phyloP scores from a whole-genome alignment of 2,113 vertebrate species.

The Microcebus murinus region DNA sequence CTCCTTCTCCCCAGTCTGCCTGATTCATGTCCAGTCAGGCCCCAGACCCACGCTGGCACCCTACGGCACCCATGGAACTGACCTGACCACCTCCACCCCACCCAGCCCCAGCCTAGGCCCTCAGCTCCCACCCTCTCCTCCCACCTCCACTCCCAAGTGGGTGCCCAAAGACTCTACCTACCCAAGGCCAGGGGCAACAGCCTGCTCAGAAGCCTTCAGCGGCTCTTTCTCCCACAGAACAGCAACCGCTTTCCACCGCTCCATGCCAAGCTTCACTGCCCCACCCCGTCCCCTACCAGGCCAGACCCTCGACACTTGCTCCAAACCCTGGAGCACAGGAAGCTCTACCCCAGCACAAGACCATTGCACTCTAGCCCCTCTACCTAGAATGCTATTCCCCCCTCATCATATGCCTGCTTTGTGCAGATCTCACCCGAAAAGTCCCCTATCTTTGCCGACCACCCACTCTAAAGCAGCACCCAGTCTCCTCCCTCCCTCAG shows the following conservation, averaged over 20 bases:
- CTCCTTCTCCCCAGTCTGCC: not conserved
- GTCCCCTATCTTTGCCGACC: no score
- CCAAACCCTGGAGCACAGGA: not conserved
- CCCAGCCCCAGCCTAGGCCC: not conserved
- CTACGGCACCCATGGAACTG: accelerated
- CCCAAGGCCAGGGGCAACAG: not conserved
- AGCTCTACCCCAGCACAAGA: not conserved
- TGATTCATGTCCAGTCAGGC: accelerated
- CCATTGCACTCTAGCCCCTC: not conserved
- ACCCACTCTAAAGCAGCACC: accelerated
- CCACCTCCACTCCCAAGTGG: no score
- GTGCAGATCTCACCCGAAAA: not conserved
- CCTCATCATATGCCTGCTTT: not conserved
- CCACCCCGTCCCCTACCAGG: not conserved
- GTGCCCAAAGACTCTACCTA: not conserved
- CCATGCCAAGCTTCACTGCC: not conserved
- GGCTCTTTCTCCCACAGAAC: not conserved
- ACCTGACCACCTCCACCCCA: not conserved
- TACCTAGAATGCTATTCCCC: not conserved
- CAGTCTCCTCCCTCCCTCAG: not conserved
- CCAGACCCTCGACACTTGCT: not conserved
- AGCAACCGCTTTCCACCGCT: not conserved
- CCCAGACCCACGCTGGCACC: accelerated
- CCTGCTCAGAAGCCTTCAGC: accelerated
- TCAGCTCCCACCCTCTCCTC: not conserved